Base-by-base conservation (phyloP, 2,797 vertebrate species). In the Rhadinocentrus ornatus region DNA sequence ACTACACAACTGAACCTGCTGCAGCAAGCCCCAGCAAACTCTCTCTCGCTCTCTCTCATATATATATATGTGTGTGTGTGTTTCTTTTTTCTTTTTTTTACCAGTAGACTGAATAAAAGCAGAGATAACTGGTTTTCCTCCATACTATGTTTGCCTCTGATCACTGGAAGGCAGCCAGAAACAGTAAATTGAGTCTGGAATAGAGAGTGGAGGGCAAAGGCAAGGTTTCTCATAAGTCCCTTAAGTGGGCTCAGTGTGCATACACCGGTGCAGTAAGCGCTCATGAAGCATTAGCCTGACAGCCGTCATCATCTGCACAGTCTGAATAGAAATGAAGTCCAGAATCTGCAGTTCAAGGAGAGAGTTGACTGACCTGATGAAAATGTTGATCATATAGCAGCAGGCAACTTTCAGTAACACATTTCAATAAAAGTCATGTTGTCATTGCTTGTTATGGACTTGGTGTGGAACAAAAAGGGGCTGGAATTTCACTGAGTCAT, bases 171-270 rank as follows among this genome's bases (percentile, higher is more conserved):
- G 69, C 66, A 48, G 78, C 86, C 89, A 89, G 68, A 73, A 66
- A 69, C 78, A 80, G 81, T 71, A 85, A 90, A 90, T 84, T 78
- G 85, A 87, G 83, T 82, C 87, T 86, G 83, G 88, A 91, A 90
- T 89, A 89, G 88, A 91, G 78, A 84, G 80, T 71, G 81, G 88
- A 90, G 83, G 84, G 83, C 79, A 90, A 82, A 81, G 74, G 77
- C 82, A 86, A 80, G 81, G 77, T 82, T 88, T 86, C 82, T 87
- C 74, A 82, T 75, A 73, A 88, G 82, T 86, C 86, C 87, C 87
- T 68, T 82, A 91, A 89, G 87, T 88, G 84, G 85, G 85, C 77
- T 90, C 78, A 50, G 5, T 83, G 73, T 80, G 59, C 78, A 81
- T 35, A 55, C 86, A 58, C 58, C 2, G 52, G 71, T 82, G 85